Conservation (phyloP, 2,113 vertebrate species). For the Gasterosteus aculeatus region DNA sequence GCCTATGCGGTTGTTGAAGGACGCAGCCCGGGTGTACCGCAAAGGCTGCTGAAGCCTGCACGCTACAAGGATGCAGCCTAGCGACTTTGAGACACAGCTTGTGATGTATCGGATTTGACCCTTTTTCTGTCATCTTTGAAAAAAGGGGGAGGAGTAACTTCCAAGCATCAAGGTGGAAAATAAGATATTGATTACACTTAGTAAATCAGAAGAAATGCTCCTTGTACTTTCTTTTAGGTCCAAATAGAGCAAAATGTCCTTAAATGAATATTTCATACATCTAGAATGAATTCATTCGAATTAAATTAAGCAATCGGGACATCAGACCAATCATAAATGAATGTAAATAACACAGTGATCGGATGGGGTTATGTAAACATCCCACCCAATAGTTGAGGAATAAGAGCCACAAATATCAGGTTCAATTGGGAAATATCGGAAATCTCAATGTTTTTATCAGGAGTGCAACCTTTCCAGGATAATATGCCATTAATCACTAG, state of each 20-base stretch:
- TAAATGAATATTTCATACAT: background rate
- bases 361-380: constrained; percentile 16
- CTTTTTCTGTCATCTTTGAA: background rate
- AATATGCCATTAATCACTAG: constrained; percentile 76
- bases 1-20: no score
- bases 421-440: constrained; percentile 60
- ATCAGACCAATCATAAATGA: background rate
- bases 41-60: no score
- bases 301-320: background rate
- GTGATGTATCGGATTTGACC: constrained; percentile 1
- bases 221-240: background rate
- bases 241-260: background rate
- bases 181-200: background rate
- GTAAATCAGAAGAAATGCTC: background rate
- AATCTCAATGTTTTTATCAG: constrained; percentile 69
- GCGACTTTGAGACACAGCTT: no score
- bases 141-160: background rate
- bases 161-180: background rate
- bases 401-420: constrained; percentile 46
- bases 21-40: no score
- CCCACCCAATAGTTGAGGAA: constrained; percentile 34
- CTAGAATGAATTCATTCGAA: background rate
- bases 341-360: background rate
- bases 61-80: no score
- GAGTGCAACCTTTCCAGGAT: constrained; percentile 45